Evolutionary conservation across 2,888 invertebrate species (phyloP).

Genomic region (Hemaris fuciformis): DNA sequence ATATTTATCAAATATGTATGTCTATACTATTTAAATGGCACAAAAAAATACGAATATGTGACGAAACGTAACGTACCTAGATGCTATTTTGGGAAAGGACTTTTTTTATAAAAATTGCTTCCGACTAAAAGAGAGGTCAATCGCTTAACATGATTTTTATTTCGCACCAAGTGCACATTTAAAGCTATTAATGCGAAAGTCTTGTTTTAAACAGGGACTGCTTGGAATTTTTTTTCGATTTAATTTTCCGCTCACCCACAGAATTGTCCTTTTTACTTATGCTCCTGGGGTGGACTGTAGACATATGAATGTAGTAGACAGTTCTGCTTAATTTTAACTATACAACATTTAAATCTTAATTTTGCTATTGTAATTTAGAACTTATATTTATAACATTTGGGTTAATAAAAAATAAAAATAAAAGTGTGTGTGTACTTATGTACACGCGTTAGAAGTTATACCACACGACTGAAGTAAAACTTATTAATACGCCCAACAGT

Average conservation of each 20-base stretch:
- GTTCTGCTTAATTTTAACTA: too few relatives aligned
- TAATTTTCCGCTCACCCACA: slow-evolving; percentile 71
- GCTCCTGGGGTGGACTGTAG: slow-evolving; percentile 53
- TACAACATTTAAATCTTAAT: neutral
- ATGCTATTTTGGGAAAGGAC: too few relatives aligned
- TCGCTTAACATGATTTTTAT: neutral
- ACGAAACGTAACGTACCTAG: too few relatives aligned
- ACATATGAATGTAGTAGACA: slow-evolving; percentile 37
- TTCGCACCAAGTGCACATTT: neutral
- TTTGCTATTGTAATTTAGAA: neutral
- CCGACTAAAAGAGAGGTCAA: neutral
- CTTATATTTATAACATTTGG: too few relatives aligned
- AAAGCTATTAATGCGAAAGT: slow-evolving; percentile 63
- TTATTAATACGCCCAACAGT: too few relatives aligned
- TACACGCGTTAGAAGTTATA: too few relatives aligned
- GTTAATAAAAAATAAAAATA: too few relatives aligned
- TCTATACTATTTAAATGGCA: too few relatives aligned
- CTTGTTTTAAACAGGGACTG: slow-evolving; percentile 60
- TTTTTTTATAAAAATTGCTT: neutral
- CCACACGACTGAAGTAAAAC: too few relatives aligned
- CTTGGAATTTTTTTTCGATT: slow-evolving; percentile 56
- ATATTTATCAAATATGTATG: too few relatives aligned
- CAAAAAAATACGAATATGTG: too few relatives aligned
- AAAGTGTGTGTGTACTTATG: too few relatives aligned
- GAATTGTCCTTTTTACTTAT: slow-evolving; percentile 58